Percentiles rank a stretch among this genome's conserved stretches.
Conservation (phyloP, 2,113 vertebrate species). For the Pelobates fuscus region DNA sequence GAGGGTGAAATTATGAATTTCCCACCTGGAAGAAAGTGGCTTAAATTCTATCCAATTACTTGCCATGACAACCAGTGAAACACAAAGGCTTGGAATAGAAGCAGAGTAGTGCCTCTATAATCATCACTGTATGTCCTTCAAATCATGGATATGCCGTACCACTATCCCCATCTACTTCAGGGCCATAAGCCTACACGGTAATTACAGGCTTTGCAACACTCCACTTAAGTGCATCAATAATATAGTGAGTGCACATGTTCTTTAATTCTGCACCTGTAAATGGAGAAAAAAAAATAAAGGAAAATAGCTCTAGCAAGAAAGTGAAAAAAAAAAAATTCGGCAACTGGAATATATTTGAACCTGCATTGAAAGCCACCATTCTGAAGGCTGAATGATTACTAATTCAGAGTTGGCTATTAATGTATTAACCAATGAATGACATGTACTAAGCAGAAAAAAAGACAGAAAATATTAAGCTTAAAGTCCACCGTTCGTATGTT, state of each 20-base stretch:
- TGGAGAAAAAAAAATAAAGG: conserved; percentile 64
- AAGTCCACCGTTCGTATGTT: conserved; percentile 53
- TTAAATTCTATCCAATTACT: conserved; percentile 96
- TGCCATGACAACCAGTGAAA: conserved; percentile 90
- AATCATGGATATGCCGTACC: conserved; percentile 84
- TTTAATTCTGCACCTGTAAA: conserved; percentile 88
- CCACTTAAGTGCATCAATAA: conserved; percentile 94
- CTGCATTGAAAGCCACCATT: conserved; percentile 52
- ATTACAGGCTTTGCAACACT: conserved; percentile 93
- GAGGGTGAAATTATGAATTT: conserved; percentile 86
- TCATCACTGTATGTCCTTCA: conserved; percentile 82
- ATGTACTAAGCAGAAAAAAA: conserved; percentile 23
- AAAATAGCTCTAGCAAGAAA: conserved; percentile 68
- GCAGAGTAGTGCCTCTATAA: conserved; percentile 83
- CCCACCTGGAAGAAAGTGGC: conserved; percentile 90
- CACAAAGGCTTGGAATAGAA: conserved; percentile 86
- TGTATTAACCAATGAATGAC: conserved; percentile 50
- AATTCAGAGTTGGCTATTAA: conserved; percentile 56
- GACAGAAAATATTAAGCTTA: conserved; percentile 50
- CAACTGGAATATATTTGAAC: conserved; percentile 61
- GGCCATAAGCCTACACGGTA: conserved; percentile 87
- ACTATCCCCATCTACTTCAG: conserved; percentile 86
- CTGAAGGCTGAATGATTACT: conserved; percentile 51
- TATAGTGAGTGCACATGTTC: conserved; percentile 83
- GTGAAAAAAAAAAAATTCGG: conserved; percentile 55